Percentiles rank a stretch among this genome's conserved stretches.
These are phyloP conservation scores for Anastatus disparis DNA, from an alignment of 1,140 invertebrate species.

Conservation along the genomic window DNA sequence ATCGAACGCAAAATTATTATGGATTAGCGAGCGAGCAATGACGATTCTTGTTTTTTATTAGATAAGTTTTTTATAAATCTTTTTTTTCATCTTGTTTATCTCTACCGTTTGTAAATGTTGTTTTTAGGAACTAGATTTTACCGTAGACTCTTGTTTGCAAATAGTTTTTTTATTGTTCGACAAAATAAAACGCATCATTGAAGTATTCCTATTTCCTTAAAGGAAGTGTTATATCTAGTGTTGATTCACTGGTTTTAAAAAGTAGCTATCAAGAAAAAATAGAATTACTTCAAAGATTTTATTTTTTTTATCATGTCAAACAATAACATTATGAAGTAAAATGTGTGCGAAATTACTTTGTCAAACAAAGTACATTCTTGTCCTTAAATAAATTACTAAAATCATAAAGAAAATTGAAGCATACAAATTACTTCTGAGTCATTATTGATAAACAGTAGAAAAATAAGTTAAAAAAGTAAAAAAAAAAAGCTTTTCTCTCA, in stretches of 20 bases:
- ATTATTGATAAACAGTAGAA: neutral
- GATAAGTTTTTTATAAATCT: too few relatives aligned
- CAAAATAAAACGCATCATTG: neutral
- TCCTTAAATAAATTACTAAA: neutral
- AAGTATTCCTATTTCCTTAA: slow-evolving; percentile 4
- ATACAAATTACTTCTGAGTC: neutral
- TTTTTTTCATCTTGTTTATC: slow-evolving; percentile 10
- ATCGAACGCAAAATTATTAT: slow-evolving; percentile 21
- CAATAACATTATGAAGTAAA: neutral
- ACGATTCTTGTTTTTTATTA: slow-evolving; percentile 12
- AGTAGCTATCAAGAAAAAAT: slow-evolving; percentile 8
- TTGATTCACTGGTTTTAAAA: slow-evolving; percentile 21
- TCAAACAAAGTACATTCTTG: neutral
- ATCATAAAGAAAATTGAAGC: neutral
- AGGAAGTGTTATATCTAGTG: neutral
- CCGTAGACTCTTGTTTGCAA: neutral
- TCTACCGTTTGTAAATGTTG: neutral
- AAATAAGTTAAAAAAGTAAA: too few relatives aligned
- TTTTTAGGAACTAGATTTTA: slow-evolving; percentile 21
- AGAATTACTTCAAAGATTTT: neutral
- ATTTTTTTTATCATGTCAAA: neutral
- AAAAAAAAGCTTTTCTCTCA: neutral
- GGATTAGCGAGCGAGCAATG: neutral
- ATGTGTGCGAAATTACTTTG: neutral
- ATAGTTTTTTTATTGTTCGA: neutral